A percentile compares a stretch with the other conserved stretches of the same genome.
phyloP scores from a whole-genome alignment of 2,888 invertebrate genomes.

The Hypomecis punctinalis region DNA sequence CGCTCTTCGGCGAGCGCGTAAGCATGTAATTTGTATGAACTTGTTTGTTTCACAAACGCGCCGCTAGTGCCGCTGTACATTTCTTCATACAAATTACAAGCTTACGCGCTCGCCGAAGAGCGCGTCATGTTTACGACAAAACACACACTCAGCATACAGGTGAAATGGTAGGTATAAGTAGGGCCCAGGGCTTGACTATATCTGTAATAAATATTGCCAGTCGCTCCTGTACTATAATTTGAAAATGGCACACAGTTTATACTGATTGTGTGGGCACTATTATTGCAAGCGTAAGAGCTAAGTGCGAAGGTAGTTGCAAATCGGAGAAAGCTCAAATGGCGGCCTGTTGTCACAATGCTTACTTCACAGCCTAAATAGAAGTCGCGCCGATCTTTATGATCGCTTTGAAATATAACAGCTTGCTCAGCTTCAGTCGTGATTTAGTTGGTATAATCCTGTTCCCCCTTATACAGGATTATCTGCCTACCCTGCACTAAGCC shows the following conservation, averaged over 20 bases:
- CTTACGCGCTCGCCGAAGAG: too few relatives aligned
- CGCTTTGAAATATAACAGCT: neutral
- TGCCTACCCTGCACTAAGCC: neutral
- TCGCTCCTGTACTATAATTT: constrained; percentile 1
- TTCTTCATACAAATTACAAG: too few relatives aligned
- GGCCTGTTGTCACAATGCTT: constrained; percentile 2
- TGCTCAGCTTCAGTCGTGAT: neutral
- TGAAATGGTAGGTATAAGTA: too few relatives aligned
- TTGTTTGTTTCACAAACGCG: too few relatives aligned
- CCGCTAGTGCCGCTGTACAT: too few relatives aligned
- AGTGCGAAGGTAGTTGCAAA: constrained; percentile 25
- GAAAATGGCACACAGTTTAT: neutral
- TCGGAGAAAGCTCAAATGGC: constrained; percentile 35
- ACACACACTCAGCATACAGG: too few relatives aligned
- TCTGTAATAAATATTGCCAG: neutral
- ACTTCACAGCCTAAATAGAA: neutral
- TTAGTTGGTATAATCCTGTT: too few relatives aligned
- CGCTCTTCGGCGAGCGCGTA: too few relatives aligned
- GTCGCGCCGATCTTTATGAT: neutral
- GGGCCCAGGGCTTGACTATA: too few relatives aligned
- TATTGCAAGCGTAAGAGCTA: constrained; percentile 2
- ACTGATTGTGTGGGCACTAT: constrained; percentile 14
- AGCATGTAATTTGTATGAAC: too few relatives aligned
- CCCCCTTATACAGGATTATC: too few relatives aligned
- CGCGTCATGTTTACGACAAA: too few relatives aligned